Conservation (phyloP, 92 coral and sea anemone species). For the Phenganax subtilis region DNA sequence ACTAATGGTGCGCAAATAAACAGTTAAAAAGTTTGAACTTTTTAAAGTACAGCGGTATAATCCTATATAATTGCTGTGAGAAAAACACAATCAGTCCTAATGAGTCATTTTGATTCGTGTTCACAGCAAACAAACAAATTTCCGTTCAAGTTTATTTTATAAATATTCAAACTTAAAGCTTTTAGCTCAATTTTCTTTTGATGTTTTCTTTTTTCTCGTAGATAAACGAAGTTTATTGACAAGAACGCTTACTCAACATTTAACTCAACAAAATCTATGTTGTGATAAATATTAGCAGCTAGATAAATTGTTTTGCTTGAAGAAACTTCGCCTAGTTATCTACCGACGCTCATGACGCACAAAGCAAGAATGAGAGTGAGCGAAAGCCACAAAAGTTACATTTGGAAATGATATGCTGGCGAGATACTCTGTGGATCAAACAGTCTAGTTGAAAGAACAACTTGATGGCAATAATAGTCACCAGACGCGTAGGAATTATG, state of each 20-base stretch:
- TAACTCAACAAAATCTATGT: slow-evolving; percentile 21
- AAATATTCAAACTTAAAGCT: slow-evolving; percentile 11
- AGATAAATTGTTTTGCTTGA: slow-evolving; percentile 2
- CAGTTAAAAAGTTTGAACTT: neutral
- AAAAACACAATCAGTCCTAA: neutral
- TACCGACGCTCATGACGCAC: no score
- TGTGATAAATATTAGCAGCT: neutral
- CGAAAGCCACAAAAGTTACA: neutral
- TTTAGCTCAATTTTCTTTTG: slow-evolving; percentile 5
- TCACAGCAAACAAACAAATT: neutral
- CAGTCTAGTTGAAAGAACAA: no score
- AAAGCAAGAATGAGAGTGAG: neutral
- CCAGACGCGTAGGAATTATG: no score
- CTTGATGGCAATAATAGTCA: no score
- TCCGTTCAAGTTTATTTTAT: slow-evolving; percentile 3
- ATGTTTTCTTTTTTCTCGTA: slow-evolving; percentile 11
- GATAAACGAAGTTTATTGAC: slow-evolving; percentile 25
- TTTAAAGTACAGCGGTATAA: neutral
- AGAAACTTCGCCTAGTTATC: neutral
- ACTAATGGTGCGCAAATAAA: no score
- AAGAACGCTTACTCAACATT: slow-evolving; percentile 26
- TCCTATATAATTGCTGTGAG: neutral
- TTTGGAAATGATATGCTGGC: no score
- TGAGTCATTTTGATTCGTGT: neutral
- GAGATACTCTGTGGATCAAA: no score